phyloP scores from a whole-genome alignment of 2,113 vertebrate species.

The Lipophrys pholis region DNA sequence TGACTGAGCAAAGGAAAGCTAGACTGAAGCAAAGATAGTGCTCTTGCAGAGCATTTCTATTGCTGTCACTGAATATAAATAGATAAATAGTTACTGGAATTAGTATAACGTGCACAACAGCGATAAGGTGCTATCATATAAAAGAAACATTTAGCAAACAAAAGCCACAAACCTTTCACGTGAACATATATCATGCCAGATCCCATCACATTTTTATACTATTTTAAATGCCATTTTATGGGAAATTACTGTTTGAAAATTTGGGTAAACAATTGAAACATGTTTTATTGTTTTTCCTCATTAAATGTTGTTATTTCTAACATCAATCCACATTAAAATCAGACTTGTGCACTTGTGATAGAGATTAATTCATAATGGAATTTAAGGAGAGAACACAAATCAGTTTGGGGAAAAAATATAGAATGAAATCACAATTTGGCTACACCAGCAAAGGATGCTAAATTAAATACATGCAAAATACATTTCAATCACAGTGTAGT shows the following conservation, averaged over 20 bases:
- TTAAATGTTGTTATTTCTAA: neutral
- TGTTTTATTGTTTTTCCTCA: neutral
- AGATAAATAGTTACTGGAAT: constrained; percentile 58
- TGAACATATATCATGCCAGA: constrained; percentile 12
- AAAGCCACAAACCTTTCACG: constrained; percentile 3
- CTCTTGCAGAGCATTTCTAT: constrained; percentile 48
- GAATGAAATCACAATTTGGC: neutral
- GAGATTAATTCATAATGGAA: too few relatives aligned
- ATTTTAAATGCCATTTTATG: neutral
- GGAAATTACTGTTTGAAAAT: neutral
- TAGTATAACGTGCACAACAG: constrained; percentile 30
- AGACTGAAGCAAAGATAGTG: constrained; percentile 54
- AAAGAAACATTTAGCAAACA: constrained; percentile 16
- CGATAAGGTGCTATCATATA: neutral
- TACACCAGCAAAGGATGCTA: neutral
- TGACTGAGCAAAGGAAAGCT: constrained; percentile 69
- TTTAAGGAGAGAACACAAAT: too few relatives aligned
- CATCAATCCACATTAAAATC: neutral
- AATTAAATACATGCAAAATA: neutral
- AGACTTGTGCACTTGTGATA: neutral
- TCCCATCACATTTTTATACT: neutral
- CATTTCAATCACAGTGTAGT: neutral
- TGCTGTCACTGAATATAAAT: constrained; percentile 71
- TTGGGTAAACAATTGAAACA: neutral
- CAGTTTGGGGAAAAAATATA: neutral